phyloP scores from a whole-genome alignment of 2,888 invertebrate genomes.

The Dryococelus australis region DNA sequence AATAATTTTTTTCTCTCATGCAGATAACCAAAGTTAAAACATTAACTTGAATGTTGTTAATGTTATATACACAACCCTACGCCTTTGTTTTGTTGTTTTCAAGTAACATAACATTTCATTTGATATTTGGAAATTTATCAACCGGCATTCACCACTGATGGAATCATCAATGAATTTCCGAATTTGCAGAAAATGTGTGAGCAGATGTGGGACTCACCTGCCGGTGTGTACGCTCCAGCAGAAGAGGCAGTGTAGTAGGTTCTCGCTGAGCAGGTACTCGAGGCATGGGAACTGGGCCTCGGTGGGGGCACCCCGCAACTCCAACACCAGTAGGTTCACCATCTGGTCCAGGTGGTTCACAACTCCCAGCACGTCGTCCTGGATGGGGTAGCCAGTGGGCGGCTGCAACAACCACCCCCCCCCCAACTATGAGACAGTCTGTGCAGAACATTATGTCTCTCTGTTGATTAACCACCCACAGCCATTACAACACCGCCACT shows the following conservation, averaged over 20 bases:
- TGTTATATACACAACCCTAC: too few relatives aligned
- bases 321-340: slow-evolving; percentile 82
- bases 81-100: too few relatives aligned
- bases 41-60: too few relatives aligned
- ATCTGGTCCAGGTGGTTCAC: slow-evolving; percentile 93
- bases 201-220: slow-evolving; percentile 61
- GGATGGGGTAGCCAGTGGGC: slow-evolving; percentile 53
- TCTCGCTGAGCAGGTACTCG: slow-evolving; percentile 84
- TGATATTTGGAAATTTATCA: too few relatives aligned
- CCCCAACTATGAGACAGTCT: background rate
- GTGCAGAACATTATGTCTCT: background rate
- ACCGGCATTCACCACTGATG: too few relatives aligned
- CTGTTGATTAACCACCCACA: too few relatives aligned
- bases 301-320: slow-evolving; percentile 64
- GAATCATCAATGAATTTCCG: too few relatives aligned
- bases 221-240: slow-evolving; percentile 87
- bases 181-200: too few relatives aligned
- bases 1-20: too few relatives aligned
- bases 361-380: slow-evolving; percentile 87
- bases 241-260: slow-evolving; percentile 83
- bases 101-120: too few relatives aligned
- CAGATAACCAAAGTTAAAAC: too few relatives aligned
- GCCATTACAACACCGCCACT: too few relatives aligned
- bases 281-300: slow-evolving; percentile 73
- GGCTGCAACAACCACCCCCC: slow-evolving; percentile 55